These are phyloP conservation scores for Aegotheles bennettii DNA, from an alignment of 2,113 vertebrate species.

Conservation along the genomic window DNA sequence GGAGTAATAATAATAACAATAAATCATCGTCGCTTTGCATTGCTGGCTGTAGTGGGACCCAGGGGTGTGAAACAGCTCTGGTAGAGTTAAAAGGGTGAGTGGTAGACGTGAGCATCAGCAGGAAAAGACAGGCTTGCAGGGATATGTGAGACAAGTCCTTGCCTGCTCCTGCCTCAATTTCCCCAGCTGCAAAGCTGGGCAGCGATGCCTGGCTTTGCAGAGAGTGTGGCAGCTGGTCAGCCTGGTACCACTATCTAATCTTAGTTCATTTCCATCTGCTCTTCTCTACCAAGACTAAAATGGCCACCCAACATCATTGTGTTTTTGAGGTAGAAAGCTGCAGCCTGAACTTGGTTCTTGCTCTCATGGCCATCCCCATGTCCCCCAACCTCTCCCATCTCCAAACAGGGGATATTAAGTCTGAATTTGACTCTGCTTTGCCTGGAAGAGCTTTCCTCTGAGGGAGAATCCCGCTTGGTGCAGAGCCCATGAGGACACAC, in stretches of 20 bases:
- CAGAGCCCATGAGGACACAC: neutral
- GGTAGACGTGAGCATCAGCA: neutral
- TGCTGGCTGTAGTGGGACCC: neutral
- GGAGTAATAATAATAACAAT: conserved; percentile 21
- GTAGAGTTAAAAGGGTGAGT: neutral
- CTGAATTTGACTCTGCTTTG: neutral
- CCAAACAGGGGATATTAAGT: neutral
- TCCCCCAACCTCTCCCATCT: neutral
- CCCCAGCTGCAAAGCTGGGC: neutral
- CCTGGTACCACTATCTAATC: neutral
- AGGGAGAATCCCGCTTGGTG: fast-evolving
- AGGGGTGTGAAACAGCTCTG: neutral
- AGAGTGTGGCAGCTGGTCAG: neutral
- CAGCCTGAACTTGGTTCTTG: neutral
- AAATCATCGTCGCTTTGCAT: conserved; percentile 24
- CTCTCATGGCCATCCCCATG: neutral
- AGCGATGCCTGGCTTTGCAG: neutral
- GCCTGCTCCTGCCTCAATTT: neutral
- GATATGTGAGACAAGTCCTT: neutral
- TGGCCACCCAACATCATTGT: no score
- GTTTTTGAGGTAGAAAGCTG: neutral
- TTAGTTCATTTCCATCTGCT: neutral
- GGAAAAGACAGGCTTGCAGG: neutral
- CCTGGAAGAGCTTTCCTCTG: neutral
- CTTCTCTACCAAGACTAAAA: neutral